A percentile compares a stretch with the other conserved stretches of the same genome.
phyloP scores from a whole-genome alignment of 2,113 vertebrate species.

The Ahaetulla prasina region DNA sequence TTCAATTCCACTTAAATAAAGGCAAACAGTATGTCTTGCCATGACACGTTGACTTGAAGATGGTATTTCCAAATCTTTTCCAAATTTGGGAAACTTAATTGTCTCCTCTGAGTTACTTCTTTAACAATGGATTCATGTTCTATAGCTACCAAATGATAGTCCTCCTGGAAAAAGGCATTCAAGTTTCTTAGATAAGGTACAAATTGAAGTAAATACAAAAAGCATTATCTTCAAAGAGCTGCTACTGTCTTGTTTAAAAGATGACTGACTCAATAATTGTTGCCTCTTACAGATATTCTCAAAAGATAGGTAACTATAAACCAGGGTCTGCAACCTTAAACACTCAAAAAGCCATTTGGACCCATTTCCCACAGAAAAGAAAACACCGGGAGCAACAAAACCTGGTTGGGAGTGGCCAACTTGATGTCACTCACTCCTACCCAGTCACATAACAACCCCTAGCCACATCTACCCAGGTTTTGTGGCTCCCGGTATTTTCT shows the following conservation, averaged over 20 bases:
- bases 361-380: no score
- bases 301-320: background rate
- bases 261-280: background rate
- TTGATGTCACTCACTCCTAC: no score
- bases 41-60: background rate
- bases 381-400: no score
- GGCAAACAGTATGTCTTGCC: background rate
- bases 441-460: no score
- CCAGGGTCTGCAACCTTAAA: background rate
- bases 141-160: background rate
- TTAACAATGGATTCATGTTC: background rate
- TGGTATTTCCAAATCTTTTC: background rate
- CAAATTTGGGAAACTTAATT: background rate
- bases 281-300: background rate
- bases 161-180: background rate
- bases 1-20: background rate
- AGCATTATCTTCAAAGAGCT: background rate
- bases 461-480: no score
- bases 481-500: no score
- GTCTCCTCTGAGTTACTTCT: background rate
- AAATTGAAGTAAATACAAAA: background rate
- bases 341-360: no score
- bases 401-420: no score
- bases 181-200: background rate
- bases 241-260: background rate